Base-by-base conservation (phyloP, 2,113 vertebrate species). In the Haplotaxodon microlepis region DNA sequence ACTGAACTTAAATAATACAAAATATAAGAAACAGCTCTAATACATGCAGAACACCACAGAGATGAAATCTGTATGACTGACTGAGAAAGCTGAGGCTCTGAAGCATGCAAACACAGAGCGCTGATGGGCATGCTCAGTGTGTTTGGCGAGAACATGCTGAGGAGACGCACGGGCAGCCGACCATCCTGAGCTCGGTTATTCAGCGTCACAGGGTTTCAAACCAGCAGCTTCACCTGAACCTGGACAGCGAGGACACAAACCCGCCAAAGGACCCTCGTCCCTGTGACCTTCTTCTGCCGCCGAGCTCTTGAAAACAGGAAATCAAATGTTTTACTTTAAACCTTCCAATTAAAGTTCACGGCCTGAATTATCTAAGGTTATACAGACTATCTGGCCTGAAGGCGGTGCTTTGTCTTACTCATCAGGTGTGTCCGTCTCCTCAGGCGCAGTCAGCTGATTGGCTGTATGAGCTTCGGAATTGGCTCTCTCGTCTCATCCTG, bases 381-480 rank as follows among this genome's bases (percentile, higher is more conserved):
- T 45, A 24, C 38, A 27, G 38, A 71, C n/a, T 8, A 7, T 7
- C 4, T 38, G 61, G 21, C 21, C 21, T 17, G 57, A 61, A 59
- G 56, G 56, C 2, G 56, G n/a, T 3, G n/a, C 57, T 8, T 29
- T 17, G 66, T 42, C 66, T 45, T 7, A 34, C 38, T 73, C 66
- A 71, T 73, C 66, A 71, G 66, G 66, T 71, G 66, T 31, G 9
- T 84, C 11, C 40, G 1, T 73, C 24, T 82, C 12, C n/a, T 71
- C 81, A 98, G 98, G 51, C 90, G 92, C 81, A 95, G 92, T 0
- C 69, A 96, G 57, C 95, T 98, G 61, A 94, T 98, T 0, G 98
- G 98, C 91, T 98, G 97, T 90, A 98, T 98, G 98, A 98, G 98
- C 94, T 99, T 98, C 3, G 97, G 98, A 1, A 93, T 98, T 80